Evolutionary conservation across 2,113 vertebrate genomes (phyloP).

Genomic region (Prietella phreatophila): DNA sequence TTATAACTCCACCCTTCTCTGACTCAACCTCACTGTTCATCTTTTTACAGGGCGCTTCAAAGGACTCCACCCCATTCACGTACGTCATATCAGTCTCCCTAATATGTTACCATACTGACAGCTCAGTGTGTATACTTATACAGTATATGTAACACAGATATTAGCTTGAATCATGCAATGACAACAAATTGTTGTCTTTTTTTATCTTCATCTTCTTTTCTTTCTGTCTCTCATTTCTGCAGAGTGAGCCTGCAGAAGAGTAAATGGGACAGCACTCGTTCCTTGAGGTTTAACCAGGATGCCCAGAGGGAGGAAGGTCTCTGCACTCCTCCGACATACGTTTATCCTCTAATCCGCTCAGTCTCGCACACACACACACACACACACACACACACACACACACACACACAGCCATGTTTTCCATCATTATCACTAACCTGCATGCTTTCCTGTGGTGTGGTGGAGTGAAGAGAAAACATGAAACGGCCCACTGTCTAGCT

Average conservation of each 20-base stretch:
- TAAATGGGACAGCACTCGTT: constrained; percentile 93
- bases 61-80: constrained; percentile 88
- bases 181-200: background rate
- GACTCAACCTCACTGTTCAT: background rate
- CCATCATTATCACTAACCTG: background rate
- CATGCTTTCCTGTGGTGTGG: background rate
- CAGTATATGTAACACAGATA: background rate
- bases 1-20: background rate
- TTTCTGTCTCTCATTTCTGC: background rate
- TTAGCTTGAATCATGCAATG: background rate
- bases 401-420: background rate
- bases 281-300: constrained; percentile 93
- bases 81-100: constrained; percentile 70
- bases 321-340: constrained; percentile 4
- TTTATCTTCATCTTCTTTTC: background rate
- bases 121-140: background rate
- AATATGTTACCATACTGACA: background rate
- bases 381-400: background rate
- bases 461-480: background rate
- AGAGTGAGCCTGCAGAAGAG: constrained; percentile 90
- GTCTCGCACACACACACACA: background rate
- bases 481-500: background rate
- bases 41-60: constrained; percentile 71
- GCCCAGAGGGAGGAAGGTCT: constrained; percentile 94
- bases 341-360: constrained; percentile 5